Evolutionary conservation across 64 coral and sea anemone genomes (phyloP).

Genomic region (Montipora cactus): DNA sequence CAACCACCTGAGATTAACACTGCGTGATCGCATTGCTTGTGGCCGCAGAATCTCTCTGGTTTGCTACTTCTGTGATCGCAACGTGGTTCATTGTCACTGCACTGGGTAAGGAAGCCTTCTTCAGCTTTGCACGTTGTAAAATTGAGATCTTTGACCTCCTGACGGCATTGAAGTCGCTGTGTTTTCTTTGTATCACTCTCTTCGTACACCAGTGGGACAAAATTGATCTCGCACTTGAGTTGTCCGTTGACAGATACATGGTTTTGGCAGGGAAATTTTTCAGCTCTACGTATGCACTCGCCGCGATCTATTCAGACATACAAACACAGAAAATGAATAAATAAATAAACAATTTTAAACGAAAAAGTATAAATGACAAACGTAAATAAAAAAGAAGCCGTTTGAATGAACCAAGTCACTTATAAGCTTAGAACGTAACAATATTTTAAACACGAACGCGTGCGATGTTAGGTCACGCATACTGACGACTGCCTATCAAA

Average conservation of each 20-base stretch:
- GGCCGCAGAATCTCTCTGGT: constrained; percentile 35
- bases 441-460: background rate
- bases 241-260: background rate
- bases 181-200: background rate
- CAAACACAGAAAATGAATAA: background rate
- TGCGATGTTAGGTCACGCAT: no score
- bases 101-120: background rate
- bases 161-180: constrained; percentile 46
- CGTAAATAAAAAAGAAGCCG: no score
- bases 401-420: no score
- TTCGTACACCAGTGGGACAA: constrained; percentile 63
- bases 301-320: constrained; percentile 32
- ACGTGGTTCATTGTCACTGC: constrained; percentile 55
- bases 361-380: background rate
- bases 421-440: background rate
- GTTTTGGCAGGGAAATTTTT: constrained; percentile 72
- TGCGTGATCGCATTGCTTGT: constrained; percentile 82
- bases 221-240: constrained; percentile 78
- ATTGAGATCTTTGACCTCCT: background rate
- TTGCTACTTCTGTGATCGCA: background rate
- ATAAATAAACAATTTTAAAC: background rate
- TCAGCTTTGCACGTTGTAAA: constrained; percentile 42
- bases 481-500: background rate
- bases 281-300: constrained; percentile 69
- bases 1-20: constrained; percentile 83